Percentiles rank a stretch among this genome's conserved stretches.
These are phyloP conservation scores for Stylophora pistillata DNA, from an alignment of 64 coral and sea anemone genomes.

Conservation along the genomic window DNA sequence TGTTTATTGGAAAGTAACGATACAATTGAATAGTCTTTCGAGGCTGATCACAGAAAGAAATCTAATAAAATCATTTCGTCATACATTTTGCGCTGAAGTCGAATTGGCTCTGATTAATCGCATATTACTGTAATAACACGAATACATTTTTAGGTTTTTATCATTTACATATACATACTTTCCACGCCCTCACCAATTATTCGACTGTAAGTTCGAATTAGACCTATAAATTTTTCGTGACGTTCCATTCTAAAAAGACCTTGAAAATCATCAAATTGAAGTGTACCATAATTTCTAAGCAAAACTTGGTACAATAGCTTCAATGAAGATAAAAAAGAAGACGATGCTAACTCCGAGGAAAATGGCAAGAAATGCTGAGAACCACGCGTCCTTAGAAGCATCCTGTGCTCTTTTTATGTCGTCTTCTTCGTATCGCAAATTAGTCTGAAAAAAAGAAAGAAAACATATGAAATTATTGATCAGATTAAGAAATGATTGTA, in stretches of 20 bases:
- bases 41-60: no score
- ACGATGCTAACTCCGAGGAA: constrained; percentile 6
- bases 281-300: neutral
- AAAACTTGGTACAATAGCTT: constrained; percentile 29
- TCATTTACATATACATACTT: no score
- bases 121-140: no score
- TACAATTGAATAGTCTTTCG: no score
- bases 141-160: no score
- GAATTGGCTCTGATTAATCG: no score
- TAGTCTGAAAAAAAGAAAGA: constrained; percentile 25
- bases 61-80: no score
- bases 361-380: constrained; percentile 51
- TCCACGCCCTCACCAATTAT: no score
- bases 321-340: constrained; percentile 57
- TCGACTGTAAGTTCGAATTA: no score
- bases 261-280: neutral
- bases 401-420: constrained; percentile 51
- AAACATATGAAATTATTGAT: neutral
- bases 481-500: no score
- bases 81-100: no score
- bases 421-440: constrained; percentile 32
- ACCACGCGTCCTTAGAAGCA: constrained; percentile 56
- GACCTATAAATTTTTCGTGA: neutral
- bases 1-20: no score
- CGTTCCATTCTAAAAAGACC: neutral